These are phyloP conservation scores for Manis pentadactyla DNA, from an alignment of 2,797 vertebrate species.

Conservation along the genomic window DNA sequence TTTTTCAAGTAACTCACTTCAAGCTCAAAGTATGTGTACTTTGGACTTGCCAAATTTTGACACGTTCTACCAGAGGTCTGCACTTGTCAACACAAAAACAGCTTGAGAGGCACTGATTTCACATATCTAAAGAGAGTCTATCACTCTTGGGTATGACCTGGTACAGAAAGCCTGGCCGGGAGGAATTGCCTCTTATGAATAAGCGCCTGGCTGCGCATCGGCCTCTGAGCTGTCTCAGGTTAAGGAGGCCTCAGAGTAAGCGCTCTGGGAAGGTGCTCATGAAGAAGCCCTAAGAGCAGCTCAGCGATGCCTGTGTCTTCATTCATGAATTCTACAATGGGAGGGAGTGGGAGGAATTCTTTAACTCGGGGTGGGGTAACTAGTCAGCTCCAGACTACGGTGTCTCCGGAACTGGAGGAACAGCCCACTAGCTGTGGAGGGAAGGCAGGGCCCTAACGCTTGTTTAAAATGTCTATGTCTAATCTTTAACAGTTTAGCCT, in stretches of 20 bases:
- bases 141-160: not conserved
- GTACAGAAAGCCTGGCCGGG: not conserved
- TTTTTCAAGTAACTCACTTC: conserved; percentile 15
- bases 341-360: conserved; percentile 73
- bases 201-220: not conserved
- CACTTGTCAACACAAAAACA: not conserved
- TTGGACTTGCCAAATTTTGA: not conserved
- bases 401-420: not conserved
- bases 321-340: conserved; percentile 76
- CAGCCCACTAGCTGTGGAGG: not conserved
- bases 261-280: conserved; percentile 51
- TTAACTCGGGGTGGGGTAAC: conserved; percentile 67
- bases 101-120: not conserved
- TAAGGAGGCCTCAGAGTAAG: conserved; percentile 8
- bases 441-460: not conserved
- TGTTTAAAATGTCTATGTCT: not conserved
- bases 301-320: conserved; percentile 13
- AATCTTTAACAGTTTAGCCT: not conserved
- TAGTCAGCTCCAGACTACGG: conserved; percentile 32
- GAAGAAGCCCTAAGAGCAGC: conserved; percentile 7
- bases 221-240: not conserved
- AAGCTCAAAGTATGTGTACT: not conserved
- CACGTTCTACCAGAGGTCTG: not conserved
- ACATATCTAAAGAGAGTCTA: not conserved
- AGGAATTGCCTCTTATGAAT: not conserved